Evolutionary conservation across 2,797 vertebrate species (phyloP), one percentile per base, ranked within the genome.

Genomic region (Pseudotriccus pelzelni): DNA sequence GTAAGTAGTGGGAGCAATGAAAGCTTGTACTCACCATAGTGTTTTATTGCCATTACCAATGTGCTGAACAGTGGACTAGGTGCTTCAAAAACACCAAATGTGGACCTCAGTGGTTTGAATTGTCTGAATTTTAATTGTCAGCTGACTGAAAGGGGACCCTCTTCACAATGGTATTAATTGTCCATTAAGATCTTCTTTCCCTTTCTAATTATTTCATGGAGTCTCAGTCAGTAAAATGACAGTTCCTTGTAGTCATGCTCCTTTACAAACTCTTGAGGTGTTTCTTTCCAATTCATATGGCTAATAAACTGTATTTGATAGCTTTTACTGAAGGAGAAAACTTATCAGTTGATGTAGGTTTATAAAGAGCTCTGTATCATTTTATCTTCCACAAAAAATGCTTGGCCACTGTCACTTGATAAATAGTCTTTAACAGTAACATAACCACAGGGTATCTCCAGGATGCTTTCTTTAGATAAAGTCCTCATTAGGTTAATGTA

Each of bases 401-500:
- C 66, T 81, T 94, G 28, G 67, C 81, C 76, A 50, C 27, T 93
- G 41, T 85, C 91, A 90, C 66, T 87, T 27, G 11, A 46, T 93
- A 94, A 93, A 83, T 82, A 76, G 62, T 44, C 30, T 93, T 95
- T 67, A 95, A 84, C 34, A 75, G 41, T 76, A 80, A 58, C 46
- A 70, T 73, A 91, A 80, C 87, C 73, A 64, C 73, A 58, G 75
- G 44, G 47, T 93, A 74, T 82, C 50, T 95, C 70, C 39, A 78
- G 46, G 86, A 60, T 69, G 82, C 2, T 28, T 82, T 70, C 82
- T 91, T 82, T 63, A 94, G 74, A 92, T 89, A 83, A 95, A 95
- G 64, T 75, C 53, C 76, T 97, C 87, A 73, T 95, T 96, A 94
- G 75, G 87, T 90, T 92, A 93, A 83, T 96, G 79, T 46, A 95